Base-by-base conservation (phyloP, 2,113 vertebrate genomes). In the Corydoras sp. region DNA sequence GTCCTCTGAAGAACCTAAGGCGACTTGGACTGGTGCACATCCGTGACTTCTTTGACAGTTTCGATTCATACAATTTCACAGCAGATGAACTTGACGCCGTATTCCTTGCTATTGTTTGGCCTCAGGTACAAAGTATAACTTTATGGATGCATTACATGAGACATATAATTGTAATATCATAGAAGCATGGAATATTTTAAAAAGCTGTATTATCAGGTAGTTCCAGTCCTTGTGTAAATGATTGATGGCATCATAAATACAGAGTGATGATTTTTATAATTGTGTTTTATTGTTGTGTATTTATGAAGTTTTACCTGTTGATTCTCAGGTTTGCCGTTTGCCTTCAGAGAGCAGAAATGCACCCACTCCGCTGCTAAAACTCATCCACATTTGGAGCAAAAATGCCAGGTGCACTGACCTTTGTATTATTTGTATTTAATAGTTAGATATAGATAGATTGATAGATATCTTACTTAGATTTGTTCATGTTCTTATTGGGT, bases 321-420 rank as follows among this genome's bases (percentile, higher is more conserved):
- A 5, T 61, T 7, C 70, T 32, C 75, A 91, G 96, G 85, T 99
- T 76, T 90, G 86, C 79, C 94, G 93, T 18, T 89, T 99, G 69
- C 86, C 92, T 58, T 87, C 89, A 71, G 96, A 98, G 87, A 95
- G 93, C 83, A 84, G 92, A 0, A 96, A 97, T 82, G 91, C 94
- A 58, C 96, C 97, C 31, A 95, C 93, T n/a, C 90, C 92, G 49
- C 88, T 98, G 35, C 88, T 99, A 56, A 97, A 94, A 76, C 86
- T 99, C 68, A 90, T 98, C 85, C 91, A 93, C 10, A 82, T 91
- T 30, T 99, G 96, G 97, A 92, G 91, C 86, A 95, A 92, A 86
- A 92, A 93, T 53, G 68, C 92, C 74, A 96, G 95, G 97, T 98
- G 82, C 12, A 24, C 18, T 24, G 18, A 24, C 18, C 18, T 24